phyloP scores from a whole-genome alignment of 2,888 invertebrate genomes.

The Campoletis raptor region DNA sequence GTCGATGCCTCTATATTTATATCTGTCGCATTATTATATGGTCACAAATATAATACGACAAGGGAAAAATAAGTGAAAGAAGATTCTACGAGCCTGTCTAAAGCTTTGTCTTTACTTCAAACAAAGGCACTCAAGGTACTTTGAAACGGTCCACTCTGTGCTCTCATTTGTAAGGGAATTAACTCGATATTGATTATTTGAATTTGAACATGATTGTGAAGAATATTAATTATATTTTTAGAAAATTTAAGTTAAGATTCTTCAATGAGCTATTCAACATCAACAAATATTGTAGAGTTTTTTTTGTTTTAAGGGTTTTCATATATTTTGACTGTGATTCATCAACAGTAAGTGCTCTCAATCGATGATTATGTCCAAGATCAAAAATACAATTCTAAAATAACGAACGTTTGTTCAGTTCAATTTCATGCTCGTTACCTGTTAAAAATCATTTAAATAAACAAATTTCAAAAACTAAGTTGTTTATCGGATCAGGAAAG shows the following conservation, averaged over 20 bases:
- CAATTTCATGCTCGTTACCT: no score
- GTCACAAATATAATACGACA: background rate
- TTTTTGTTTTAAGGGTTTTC: no score
- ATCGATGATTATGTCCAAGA: no score
- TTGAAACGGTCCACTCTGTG: background rate
- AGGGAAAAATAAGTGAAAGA: slow-evolving; percentile 29
- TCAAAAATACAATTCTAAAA: no score
- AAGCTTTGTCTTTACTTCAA: slow-evolving; percentile 23
- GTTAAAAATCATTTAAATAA: no score
- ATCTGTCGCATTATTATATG: background rate
- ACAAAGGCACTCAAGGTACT: slow-evolving; percentile 7
- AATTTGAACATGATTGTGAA: background rate
- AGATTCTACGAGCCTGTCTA: slow-evolving; percentile 9
- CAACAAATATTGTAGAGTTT: no score
- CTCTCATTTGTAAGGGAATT: slow-evolving; percentile 15
- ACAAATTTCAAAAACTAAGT: no score
- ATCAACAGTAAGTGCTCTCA: no score
- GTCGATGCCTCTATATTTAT: background rate
- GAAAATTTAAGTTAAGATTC: background rate
- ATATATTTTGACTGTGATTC: no score
- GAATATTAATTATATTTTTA: background rate
- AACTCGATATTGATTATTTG: slow-evolving; percentile 10
- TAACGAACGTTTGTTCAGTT: no score
- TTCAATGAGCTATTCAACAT: background rate
- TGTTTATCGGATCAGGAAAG: no score